Evolutionary conservation across 2,888 invertebrate genomes (phyloP).

Genomic region (Diplazon laetatorius): DNA sequence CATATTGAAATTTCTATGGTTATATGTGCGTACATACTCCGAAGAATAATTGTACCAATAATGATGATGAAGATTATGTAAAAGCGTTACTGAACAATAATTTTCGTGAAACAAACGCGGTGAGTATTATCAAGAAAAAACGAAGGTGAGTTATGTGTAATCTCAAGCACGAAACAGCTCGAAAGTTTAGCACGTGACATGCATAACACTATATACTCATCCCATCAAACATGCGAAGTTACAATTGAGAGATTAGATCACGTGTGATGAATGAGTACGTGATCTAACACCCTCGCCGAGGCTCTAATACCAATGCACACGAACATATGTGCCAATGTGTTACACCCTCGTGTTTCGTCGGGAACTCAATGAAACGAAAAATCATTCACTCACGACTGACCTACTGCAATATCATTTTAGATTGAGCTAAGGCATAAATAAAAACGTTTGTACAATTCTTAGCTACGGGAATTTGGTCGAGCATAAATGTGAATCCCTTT

Average conservation of each 20-base stretch:
- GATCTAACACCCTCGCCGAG: constrained; percentile 51
- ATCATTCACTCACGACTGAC: constrained; percentile 30
- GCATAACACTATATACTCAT: constrained; percentile 57
- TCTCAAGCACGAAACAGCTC: constrained; percentile 10
- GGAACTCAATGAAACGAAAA: constrained; percentile 21
- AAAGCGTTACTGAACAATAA: neutral
- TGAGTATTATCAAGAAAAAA: constrained; percentile 21
- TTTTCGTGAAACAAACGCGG: neutral
- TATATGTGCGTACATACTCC: too few relatives aligned
- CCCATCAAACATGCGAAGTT: constrained; percentile 54
- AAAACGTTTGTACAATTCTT: neutral
- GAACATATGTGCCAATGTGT: neutral
- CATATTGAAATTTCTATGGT: too few relatives aligned
- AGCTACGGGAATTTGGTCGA: neutral
- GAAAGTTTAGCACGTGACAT: constrained; percentile 58
- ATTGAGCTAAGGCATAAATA: neutral
- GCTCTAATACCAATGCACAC: constrained; percentile 38
- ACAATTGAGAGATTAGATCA: constrained; percentile 64
- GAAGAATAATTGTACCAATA: too few relatives aligned
- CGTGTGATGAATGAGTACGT: constrained; percentile 51
- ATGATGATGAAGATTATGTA: neutral
- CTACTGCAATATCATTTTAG: neutral
- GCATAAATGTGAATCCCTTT: neutral
- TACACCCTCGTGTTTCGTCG: constrained; percentile 25
- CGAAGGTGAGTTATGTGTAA: constrained; percentile 16